Percentiles rank a stretch among this genome's conserved stretches.
Conservation (phyloP, 2,888 invertebrate species). For the Apamea anceps region DNA sequence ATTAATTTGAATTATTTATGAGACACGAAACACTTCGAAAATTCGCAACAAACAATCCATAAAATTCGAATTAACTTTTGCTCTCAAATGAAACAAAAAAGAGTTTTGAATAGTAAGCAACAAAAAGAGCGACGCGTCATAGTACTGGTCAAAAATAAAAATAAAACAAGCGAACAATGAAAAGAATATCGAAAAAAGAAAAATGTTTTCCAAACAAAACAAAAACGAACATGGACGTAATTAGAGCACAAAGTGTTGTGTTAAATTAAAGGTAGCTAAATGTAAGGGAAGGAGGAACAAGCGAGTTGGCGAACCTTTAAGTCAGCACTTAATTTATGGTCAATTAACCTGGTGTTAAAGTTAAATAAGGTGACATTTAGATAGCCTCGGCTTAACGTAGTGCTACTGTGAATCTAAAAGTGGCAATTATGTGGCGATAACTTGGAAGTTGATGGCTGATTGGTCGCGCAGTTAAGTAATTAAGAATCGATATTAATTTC, state of each 20-base stretch:
- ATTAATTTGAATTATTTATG: constrained; percentile 71
- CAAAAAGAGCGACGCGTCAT: constrained; percentile 35
- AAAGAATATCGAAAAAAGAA: constrained; percentile 54
- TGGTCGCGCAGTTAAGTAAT: constrained; percentile 35
- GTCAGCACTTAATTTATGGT: constrained; percentile 88
- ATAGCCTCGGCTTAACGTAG: constrained; percentile 74
- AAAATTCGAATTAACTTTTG: constrained; percentile 26
- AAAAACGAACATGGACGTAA: constrained; percentile 74
- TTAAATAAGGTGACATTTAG: constrained; percentile 86
- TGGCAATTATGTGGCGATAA: constrained; percentile 54
- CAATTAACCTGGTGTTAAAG: constrained; percentile 88
- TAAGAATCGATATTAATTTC: constrained; percentile 24
- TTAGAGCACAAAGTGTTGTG: constrained; percentile 83
- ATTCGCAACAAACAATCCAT: constrained; percentile 47
- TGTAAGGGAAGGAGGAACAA: constrained; percentile 74
- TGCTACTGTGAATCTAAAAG: constrained; percentile 69
- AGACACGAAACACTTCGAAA: constrained; percentile 53
- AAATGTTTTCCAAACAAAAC: constrained; percentile 60
- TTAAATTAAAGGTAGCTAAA: constrained; percentile 80
- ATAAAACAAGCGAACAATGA: constrained; percentile 49
- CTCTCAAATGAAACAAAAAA: constrained; percentile 17
- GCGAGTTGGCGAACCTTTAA: constrained; percentile 83
- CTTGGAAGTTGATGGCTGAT: constrained; percentile 45
- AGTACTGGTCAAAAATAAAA: constrained; percentile 34
- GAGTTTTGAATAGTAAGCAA: constrained; percentile 25